A percentile compares a stretch with the other conserved stretches of the same genome.
Evolutionary conservation across 2,888 invertebrate genomes (phyloP).

Genomic region (Spialia ferax): DNA sequence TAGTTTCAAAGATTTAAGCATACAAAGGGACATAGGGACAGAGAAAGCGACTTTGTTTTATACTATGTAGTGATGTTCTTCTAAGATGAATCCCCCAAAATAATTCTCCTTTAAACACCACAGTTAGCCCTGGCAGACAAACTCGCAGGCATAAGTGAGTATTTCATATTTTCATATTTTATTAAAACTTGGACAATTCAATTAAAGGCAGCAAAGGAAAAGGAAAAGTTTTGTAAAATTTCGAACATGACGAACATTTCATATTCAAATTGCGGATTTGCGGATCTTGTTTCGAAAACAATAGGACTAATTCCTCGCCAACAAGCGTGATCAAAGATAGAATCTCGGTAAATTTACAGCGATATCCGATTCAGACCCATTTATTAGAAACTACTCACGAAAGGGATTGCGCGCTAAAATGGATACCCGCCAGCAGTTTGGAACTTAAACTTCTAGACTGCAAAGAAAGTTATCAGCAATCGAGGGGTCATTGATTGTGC

Average conservation of each 20-base stretch:
- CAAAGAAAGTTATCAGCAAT: slow-evolving; percentile 83
- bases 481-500: slow-evolving; percentile 81
- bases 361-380: slow-evolving; percentile 42
- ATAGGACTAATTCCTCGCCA: slow-evolving; percentile 43
- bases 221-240: slow-evolving; percentile 44
- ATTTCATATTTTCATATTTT: slow-evolving; percentile 15
- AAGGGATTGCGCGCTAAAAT: slow-evolving; percentile 50
- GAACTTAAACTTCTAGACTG: slow-evolving; percentile 71
- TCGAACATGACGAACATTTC: slow-evolving; percentile 62
- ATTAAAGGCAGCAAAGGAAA: slow-evolving; percentile 34
- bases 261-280: slow-evolving; percentile 44
- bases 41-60: too few species aligned
- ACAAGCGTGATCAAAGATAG: slow-evolving; percentile 25
- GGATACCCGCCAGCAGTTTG: slow-evolving; percentile 61
- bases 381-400: slow-evolving; percentile 45
- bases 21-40: too few species aligned
- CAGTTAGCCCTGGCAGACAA: neutral
- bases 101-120: too few species aligned
- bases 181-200: slow-evolving; percentile 17
- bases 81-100: too few species aligned
- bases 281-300: slow-evolving; percentile 43
- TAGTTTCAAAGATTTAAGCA: too few species aligned
- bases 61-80: too few species aligned
- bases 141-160: neutral
- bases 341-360: slow-evolving; percentile 37